A percentile compares a stretch with the other conserved stretches of the same genome.
These are phyloP conservation scores for Acanthis flammea DNA, from an alignment of 2,797 vertebrate genomes.

Conservation along the genomic window DNA sequence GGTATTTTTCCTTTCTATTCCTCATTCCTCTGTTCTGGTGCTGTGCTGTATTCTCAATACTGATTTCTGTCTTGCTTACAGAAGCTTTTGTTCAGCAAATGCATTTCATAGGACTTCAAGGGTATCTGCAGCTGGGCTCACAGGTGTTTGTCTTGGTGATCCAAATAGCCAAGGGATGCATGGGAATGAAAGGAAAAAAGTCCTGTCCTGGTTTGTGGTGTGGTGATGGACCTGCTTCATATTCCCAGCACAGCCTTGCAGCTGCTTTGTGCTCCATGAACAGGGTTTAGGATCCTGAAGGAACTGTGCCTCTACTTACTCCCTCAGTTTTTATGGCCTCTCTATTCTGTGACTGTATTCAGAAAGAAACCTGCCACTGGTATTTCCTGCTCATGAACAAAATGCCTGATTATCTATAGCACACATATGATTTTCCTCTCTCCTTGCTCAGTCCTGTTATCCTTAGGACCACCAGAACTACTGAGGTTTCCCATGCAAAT, in stretches of 20 bases:
- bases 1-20: background rate
- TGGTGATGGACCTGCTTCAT: background rate
- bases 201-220: fast-evolving
- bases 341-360: background rate
- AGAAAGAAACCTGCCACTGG: background rate
- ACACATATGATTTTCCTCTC: background rate
- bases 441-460: background rate
- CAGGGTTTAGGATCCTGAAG: background rate
- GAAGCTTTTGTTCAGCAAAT: background rate
- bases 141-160: background rate
- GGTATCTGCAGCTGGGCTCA: background rate
- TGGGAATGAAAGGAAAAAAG: background rate
- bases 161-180: background rate
- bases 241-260: background rate
- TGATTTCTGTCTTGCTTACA: background rate
- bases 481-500: background rate
- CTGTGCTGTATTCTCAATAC: background rate
- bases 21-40: background rate
- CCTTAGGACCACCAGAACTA: background rate
- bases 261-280: background rate
- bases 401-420: background rate
- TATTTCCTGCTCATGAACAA: background rate
- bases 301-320: background rate
- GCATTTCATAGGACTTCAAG: background rate
- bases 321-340: background rate